Evolutionary conservation across 1,140 invertebrate species (phyloP), one percentile per base, ranked within the genome.

Genomic region (Phymastichus coffea): DNA sequence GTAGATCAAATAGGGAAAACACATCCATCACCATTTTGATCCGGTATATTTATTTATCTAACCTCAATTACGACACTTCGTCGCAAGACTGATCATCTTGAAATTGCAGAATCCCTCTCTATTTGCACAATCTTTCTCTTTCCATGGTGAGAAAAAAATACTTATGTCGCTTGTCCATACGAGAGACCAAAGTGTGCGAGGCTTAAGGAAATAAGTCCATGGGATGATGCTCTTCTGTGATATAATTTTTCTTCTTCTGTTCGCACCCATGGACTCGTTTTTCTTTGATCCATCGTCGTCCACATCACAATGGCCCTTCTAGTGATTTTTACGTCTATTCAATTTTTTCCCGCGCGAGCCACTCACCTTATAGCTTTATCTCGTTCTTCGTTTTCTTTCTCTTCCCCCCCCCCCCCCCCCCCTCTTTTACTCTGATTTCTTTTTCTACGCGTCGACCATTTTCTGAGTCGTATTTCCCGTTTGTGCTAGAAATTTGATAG

Each of bases 181-280:
- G 19, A 19, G 41, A 41, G 38, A 9, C 41, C 7, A 44, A 25
- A n/a, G n/a, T n/a, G 28, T n/a, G n/a, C 4, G 15, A 12, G 30
- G 40, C 46, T 49, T 59, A 44, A 53, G 47, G 57, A 41, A 41
- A 59, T 59, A 23, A 3, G 10, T 17, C 43, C 20, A 23, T 2
- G 37, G 17, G n/a, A 4, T 4, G 49, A 35, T 53, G n/a, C n/a
- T n/a, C 20, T 38, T n/a, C n/a, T n/a, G n/a, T 17, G 40, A 44
- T 48, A 55, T 55, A 61, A 54, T 61, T 61, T 61, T 55, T 61
- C 51, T 28, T 60, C n/a, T n/a, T n/a, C n/a, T n/a, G n/a, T n/a
- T n/a, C 17, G 48, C 57, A 20, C 57, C 48, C 35, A 1, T 0
- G 14, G 38, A 17, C 17, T 17, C 23, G 14, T 52, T 44, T 33